phyloP scores from a whole-genome alignment of 2,888 invertebrate genomes.

The Arge pagana region DNA sequence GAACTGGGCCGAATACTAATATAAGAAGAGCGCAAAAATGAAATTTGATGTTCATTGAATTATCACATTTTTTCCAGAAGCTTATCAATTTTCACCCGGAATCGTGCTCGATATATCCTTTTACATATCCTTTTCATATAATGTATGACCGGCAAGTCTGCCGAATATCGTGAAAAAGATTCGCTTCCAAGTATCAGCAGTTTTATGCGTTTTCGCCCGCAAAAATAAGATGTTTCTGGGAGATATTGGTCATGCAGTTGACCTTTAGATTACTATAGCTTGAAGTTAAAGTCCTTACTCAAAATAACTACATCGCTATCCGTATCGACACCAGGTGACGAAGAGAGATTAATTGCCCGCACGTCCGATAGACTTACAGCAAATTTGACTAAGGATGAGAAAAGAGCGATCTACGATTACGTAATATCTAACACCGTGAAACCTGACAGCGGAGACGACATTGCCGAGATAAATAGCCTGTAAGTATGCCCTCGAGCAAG shows the following conservation, averaged over 20 bases:
- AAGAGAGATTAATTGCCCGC: slow-evolving; percentile 52
- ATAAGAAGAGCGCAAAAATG: too few species aligned
- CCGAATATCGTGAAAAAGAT: background rate
- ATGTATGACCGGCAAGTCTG: too few species aligned
- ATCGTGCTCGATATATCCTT: slow-evolving; percentile 54
- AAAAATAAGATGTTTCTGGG: too few species aligned
- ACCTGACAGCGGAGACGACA: slow-evolving; percentile 48
- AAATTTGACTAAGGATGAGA: slow-evolving; percentile 56
- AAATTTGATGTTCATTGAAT: slow-evolving; percentile 35
- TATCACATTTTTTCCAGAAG: slow-evolving; percentile 51
- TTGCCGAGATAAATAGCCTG: slow-evolving; percentile 44
- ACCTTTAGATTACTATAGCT: too few species aligned
- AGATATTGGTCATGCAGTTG: too few species aligned
- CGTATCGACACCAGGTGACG: slow-evolving; percentile 47
- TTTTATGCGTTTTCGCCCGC: too few species aligned
- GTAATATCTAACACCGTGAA: slow-evolving; percentile 48
- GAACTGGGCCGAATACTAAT: too few species aligned
- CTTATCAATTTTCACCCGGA: slow-evolving; percentile 45
- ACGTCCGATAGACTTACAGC: slow-evolving; percentile 53
- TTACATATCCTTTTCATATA: slow-evolving; percentile 51
- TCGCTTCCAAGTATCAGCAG: too few species aligned
- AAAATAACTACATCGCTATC: too few species aligned
- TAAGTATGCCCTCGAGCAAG: slow-evolving; percentile 33
- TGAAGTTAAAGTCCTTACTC: too few species aligned
- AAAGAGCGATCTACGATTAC: slow-evolving; percentile 52